Percentiles rank a stretch among this genome's conserved stretches.
phyloP scores from a whole-genome alignment of 2,888 invertebrate species.

The Polydrusus tereticollis region DNA sequence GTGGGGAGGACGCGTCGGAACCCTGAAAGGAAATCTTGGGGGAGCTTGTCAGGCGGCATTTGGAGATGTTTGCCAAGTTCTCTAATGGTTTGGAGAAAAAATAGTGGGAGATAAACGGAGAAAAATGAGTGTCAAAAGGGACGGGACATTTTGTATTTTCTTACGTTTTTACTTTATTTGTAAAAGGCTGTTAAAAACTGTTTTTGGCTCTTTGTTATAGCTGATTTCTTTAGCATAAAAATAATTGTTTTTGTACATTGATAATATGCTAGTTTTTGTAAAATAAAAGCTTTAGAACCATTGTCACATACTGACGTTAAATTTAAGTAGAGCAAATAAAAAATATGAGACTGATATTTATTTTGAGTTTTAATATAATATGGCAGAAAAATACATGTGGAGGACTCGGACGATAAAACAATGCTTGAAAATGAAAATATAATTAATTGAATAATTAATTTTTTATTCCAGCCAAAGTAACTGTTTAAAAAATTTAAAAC shows the following conservation, averaged over 20 bases:
- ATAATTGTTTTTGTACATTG: neutral
- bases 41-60: slow-evolving; percentile 38
- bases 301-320: neutral
- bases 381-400: no score
- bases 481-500: no score
- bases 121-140: no score
- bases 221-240: neutral
- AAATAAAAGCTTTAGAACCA: neutral
- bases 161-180: no score
- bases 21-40: slow-evolving; percentile 45
- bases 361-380: no score
- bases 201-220: neutral
- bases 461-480: no score
- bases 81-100: slow-evolving; percentile 22
- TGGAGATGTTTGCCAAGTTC: slow-evolving; percentile 43
- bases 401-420: no score
- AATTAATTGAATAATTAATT: no score
- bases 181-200: no score
- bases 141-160: no score
- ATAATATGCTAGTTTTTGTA: neutral
- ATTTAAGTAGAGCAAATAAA: neutral
- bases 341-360: slow-evolving; percentile 21
- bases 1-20: slow-evolving; percentile 67
- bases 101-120: neutral
- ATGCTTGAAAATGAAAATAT: no score